These are phyloP conservation scores for Zelleria hepariella DNA, from an alignment of 2,888 invertebrate genomes.

Conservation along the genomic window DNA sequence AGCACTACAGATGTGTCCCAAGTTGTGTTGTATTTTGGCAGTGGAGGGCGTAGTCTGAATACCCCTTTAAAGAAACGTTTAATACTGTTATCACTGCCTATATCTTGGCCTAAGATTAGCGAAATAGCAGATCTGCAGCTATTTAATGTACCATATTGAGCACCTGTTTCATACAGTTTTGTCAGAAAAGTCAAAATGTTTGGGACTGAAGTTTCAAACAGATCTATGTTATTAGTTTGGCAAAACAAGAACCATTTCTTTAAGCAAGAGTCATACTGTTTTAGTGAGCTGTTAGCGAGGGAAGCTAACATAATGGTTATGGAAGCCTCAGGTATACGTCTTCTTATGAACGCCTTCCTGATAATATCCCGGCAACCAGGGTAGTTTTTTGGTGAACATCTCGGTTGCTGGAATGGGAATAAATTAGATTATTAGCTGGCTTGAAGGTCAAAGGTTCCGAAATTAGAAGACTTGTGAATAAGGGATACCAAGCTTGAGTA, in stretches of 20 bases:
- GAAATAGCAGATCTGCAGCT: no score
- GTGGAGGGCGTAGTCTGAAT: not conserved
- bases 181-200: not conserved
- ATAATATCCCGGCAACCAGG: not conserved
- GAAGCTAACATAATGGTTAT: conserved; percentile 4
- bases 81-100: no score
- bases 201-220: not conserved
- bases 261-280: conserved; percentile 3
- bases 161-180: not conserved
- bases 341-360: not conserved
- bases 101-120: no score
- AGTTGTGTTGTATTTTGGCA: conserved; percentile 1
- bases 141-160: not conserved
- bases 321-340: not conserved
- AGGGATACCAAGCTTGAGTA: not conserved
- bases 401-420: not conserved
- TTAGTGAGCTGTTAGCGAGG: not conserved
- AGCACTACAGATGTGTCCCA: not conserved
- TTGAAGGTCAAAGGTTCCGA: not conserved
- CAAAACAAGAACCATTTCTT: not conserved
- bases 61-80: conserved; percentile 1
- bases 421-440: not conserved
- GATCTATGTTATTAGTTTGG: not conserved
- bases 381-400: not conserved
- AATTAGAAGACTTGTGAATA: not conserved